phyloP scores from a whole-genome alignment of 1,140 invertebrate genomes.

The Solenopsis invicta region DNA sequence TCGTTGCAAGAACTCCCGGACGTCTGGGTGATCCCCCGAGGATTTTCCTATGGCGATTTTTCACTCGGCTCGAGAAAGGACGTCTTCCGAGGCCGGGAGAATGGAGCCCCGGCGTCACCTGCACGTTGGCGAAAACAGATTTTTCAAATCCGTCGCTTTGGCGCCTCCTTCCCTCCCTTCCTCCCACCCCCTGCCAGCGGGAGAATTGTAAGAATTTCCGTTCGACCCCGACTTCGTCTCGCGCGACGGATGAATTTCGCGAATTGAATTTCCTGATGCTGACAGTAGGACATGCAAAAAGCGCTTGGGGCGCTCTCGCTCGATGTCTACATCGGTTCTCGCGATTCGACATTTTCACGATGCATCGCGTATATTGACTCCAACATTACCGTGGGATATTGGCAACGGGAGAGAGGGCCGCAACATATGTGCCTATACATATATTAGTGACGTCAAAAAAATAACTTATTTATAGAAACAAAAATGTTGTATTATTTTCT shows the following conservation, averaged over 20 bases:
- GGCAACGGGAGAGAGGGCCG: neutral
- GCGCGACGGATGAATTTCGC: slow-evolving; percentile 64
- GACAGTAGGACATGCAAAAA: slow-evolving; percentile 64
- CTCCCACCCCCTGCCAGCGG: neutral
- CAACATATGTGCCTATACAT: neutral
- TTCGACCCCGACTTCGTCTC: slow-evolving; percentile 61
- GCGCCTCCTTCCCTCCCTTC: slow-evolving; percentile 17
- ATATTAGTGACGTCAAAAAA: neutral
- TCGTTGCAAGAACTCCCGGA: slow-evolving; percentile 59
- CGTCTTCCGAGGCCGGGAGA: slow-evolving; percentile 59
- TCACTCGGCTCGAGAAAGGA: slow-evolving; percentile 61
- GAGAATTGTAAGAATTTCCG: slow-evolving; percentile 64
- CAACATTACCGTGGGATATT: slow-evolving; percentile 43
- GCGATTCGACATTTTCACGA: slow-evolving; percentile 61
- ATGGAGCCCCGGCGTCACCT: slow-evolving; percentile 60
- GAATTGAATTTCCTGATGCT: slow-evolving; percentile 65
- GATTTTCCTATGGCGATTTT: slow-evolving; percentile 65
- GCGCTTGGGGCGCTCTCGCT: slow-evolving; percentile 48
- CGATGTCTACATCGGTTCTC: slow-evolving; percentile 60
- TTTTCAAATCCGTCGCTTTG: slow-evolving; percentile 65
- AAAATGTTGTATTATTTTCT: neutral
- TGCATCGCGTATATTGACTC: slow-evolving; percentile 56
- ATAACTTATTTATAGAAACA: neutral
- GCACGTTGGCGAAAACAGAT: slow-evolving; percentile 64
- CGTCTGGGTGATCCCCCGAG: slow-evolving; percentile 57